Evolutionary conservation across 1,140 invertebrate genomes (phyloP).

Genomic region (Penaeus japonicus): DNA sequence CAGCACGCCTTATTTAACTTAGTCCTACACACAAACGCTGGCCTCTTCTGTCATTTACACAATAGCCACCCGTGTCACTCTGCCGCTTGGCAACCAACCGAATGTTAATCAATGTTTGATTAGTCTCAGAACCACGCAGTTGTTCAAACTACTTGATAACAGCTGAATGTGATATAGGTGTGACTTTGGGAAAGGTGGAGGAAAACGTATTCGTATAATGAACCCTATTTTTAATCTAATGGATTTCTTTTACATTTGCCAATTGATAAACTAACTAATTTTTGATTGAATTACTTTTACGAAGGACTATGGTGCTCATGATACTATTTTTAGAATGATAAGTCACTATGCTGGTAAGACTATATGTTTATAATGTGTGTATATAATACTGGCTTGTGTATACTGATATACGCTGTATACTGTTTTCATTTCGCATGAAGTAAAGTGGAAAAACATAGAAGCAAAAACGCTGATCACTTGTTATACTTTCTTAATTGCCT

Average conservation of each 20-base stretch:
- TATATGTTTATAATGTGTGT: too few relatives aligned
- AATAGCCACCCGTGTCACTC: neutral
- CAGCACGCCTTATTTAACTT: neutral
- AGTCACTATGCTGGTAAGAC: too few relatives aligned
- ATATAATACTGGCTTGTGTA: too few relatives aligned
- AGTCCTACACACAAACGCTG: neutral
- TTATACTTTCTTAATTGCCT: too few relatives aligned
- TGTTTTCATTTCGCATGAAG: too few relatives aligned
- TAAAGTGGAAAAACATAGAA: too few relatives aligned
- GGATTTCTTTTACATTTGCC: neutral
- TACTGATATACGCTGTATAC: too few relatives aligned
- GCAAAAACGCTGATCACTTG: too few relatives aligned
- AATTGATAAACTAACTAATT: too few relatives aligned
- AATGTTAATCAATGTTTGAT: conserved; percentile 10
- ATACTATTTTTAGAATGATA: too few relatives aligned
- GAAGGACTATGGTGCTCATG: too few relatives aligned
- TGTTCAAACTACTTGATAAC: neutral
- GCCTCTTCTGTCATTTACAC: neutral
- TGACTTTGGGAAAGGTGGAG: neutral
- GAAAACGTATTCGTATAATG: neutral
- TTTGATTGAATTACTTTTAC: too few relatives aligned
- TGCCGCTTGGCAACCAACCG: neutral
- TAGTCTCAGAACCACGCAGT: neutral
- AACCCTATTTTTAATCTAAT: neutral
- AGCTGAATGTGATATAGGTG: neutral